Conservation (phyloP, 2,888 invertebrate species). For the Macrophya annulata region DNA sequence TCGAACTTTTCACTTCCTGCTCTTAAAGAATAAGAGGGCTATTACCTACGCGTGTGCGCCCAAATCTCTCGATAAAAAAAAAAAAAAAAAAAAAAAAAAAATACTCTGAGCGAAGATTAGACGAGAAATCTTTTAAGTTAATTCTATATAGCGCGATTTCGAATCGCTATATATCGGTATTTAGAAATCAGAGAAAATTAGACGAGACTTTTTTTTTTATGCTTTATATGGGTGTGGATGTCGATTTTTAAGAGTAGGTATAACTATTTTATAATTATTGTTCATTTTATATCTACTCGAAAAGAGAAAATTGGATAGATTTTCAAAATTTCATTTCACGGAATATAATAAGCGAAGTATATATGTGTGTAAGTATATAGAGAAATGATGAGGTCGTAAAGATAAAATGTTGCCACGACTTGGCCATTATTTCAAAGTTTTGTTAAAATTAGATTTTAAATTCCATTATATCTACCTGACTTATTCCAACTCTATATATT, state of each 20-base stretch:
- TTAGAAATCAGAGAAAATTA: not conserved
- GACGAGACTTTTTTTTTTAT: not conserved
- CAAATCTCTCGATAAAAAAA: not conserved
- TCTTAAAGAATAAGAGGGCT: not conserved
- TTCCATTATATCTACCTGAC: constrained; percentile 62
- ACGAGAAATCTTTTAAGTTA: not conserved
- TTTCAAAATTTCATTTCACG: not conserved
- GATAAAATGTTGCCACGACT: constrained; percentile 3
- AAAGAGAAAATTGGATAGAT: not conserved
- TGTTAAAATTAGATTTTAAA: constrained; percentile 74
- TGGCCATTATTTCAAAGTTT: constrained; percentile 43
- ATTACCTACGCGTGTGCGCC: constrained; percentile 10
- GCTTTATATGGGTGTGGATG: not conserved
- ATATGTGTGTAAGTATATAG: no score
- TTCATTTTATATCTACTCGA: not conserved
- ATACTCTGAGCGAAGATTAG: not conserved
- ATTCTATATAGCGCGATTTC: not conserved
- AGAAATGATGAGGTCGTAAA: constrained; percentile 33
- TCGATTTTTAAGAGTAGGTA: not conserved
- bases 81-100: not conserved
- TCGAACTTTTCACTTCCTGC: constrained; percentile 44
- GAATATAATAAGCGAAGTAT: not conserved
- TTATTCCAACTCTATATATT: constrained; percentile 38
- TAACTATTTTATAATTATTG: not conserved
- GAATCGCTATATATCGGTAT: not conserved